These are phyloP conservation scores for Stichodactyla helianthus DNA, from an alignment of 64 coral and sea anemone genomes.

Conservation along the genomic window DNA sequence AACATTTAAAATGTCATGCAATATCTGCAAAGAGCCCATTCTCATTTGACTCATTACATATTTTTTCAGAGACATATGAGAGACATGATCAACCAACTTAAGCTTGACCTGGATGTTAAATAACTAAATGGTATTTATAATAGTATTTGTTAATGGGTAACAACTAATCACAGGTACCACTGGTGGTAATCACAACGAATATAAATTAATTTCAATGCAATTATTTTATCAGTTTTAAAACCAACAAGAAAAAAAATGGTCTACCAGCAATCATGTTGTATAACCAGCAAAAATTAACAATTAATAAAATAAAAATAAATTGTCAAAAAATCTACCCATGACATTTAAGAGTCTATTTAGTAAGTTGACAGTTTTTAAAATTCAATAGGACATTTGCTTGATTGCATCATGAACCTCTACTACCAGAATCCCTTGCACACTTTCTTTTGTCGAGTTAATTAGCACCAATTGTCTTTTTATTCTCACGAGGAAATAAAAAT, in stretches of 20 bases:
- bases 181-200: neutral
- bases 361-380: no score
- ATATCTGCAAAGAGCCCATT: neutral
- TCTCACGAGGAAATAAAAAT: no score
- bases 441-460: no score
- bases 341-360: no score
- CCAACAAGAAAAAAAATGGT: neutral
- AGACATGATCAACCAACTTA: slow-evolving; percentile 73
- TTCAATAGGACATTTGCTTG: no score
- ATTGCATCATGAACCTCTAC: no score
- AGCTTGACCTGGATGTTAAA: slow-evolving; percentile 49
- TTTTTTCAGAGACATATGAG: slow-evolving; percentile 46
- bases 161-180: neutral
- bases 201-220: neutral
- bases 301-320: no score
- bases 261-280: neutral
- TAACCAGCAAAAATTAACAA: no score
- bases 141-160: neutral
- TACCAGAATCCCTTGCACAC: no score
- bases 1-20: no score
- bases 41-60: neutral
- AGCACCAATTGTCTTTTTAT: no score
- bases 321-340: no score
- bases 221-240: neutral
- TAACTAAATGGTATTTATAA: neutral